phyloP scores from a whole-genome alignment of 2,888 invertebrate genomes.

The Callyntrura guangdongensis region DNA sequence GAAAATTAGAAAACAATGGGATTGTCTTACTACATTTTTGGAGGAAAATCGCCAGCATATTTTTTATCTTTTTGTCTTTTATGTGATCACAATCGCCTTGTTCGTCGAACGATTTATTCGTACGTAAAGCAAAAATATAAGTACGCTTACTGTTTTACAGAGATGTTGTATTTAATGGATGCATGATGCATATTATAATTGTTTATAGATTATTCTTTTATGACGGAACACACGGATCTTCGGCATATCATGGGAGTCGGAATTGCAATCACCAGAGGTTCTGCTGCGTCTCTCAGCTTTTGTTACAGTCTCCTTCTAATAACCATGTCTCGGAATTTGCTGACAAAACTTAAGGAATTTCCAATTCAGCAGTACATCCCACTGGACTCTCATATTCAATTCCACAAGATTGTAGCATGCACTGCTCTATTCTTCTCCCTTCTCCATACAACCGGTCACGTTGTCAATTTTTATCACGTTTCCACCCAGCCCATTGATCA shows the following conservation, averaged over 20 bases:
- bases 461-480: conserved; percentile 99
- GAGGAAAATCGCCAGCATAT: conserved; percentile 99
- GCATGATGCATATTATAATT: conserved; percentile 56
- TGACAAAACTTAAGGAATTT: conserved; percentile 97
- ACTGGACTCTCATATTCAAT: conserved; percentile 97
- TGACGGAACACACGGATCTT: conserved; percentile 98
- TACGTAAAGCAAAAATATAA: conserved; percentile 87
- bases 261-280: conserved; percentile 97
- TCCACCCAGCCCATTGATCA: conserved; percentile 98
- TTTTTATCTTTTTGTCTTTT: conserved; percentile 97
- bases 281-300: conserved; percentile 97
- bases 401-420: conserved; percentile 98
- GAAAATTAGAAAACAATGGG: conserved; percentile 93
- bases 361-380: conserved; percentile 96
- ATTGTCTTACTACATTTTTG: conserved; percentile 94
- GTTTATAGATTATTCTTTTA: conserved; percentile 95
- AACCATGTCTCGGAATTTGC: conserved; percentile 96
- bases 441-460: conserved; percentile 96
- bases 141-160: no score
- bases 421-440: conserved; percentile 97
- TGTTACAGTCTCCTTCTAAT: conserved; percentile 96
- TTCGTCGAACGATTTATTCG: conserved; percentile 98
- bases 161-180: no score
- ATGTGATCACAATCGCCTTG: conserved; percentile 96
- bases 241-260: conserved; percentile 99